Percentiles rank a stretch among this genome's conserved stretches.
phyloP scores from a whole-genome alignment of 2,797 vertebrate genomes.

The Gallinago stenura region DNA sequence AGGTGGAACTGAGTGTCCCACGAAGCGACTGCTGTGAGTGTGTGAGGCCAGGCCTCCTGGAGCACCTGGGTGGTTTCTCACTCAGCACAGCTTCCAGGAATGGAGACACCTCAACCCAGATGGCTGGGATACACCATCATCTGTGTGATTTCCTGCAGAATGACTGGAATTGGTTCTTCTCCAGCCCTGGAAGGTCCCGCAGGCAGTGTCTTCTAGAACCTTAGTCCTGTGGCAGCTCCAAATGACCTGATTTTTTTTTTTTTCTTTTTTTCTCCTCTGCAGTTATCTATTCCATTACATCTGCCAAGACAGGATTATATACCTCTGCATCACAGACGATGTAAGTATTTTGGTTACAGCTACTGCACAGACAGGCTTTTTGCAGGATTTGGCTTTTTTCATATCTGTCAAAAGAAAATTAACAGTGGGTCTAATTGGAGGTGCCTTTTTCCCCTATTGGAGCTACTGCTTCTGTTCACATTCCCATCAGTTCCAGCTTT shows the following conservation, averaged over 20 bases:
- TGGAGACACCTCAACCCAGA: not conserved
- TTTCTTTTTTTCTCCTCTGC: slow-evolving; percentile 27
- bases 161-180: not conserved
- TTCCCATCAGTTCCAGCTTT: not conserved
- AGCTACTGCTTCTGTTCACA: not conserved
- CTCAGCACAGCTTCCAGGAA: not conserved
- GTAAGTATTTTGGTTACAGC: slow-evolving; percentile 84
- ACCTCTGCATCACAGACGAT: slow-evolving; percentile 97
- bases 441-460: not conserved
- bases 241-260: not conserved
- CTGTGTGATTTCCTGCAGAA: not conserved
- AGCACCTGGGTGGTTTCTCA: rapidly evolving
- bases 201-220: not conserved
- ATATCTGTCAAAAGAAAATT: not conserved
- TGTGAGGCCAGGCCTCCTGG: not conserved
- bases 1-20: rapidly evolving
- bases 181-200: not conserved
- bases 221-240: not conserved
- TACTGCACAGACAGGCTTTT: not conserved
- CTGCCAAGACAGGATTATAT: slow-evolving; percentile 98
- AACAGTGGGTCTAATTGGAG: not conserved
- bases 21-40: not conserved
- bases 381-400: not conserved
- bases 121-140: not conserved
- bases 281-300: slow-evolving; percentile 99